Evolutionary conservation across 1,140 invertebrate genomes (phyloP).

Genomic region (Drosophila santomea): DNA sequence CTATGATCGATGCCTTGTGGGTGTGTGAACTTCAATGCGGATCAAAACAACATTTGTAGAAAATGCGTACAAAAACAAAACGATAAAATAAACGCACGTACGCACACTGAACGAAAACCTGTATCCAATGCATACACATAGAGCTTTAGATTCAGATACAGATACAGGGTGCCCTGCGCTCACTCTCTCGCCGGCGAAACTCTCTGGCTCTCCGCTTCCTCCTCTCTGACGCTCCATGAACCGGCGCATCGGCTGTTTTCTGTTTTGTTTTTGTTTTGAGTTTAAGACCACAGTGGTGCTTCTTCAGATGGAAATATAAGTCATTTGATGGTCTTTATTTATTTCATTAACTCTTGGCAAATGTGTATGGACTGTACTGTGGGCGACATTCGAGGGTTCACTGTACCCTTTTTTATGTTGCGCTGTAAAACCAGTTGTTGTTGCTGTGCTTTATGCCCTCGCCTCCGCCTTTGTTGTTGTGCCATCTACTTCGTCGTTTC

Average conservation of each 20-base stretch:
- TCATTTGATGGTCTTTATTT: not conserved
- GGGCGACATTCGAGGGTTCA: not conserved
- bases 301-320: not conserved
- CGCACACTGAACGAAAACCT: constrained; percentile 52
- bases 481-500: constrained; percentile 58
- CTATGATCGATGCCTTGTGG: not conserved
- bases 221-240: constrained; percentile 33
- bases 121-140: constrained; percentile 35
- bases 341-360: too few species aligned
- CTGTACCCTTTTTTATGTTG: constrained; percentile 46
- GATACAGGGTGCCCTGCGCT: constrained; percentile 65
- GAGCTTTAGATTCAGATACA: not conserved
- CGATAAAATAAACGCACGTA: constrained; percentile 42
- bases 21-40: constrained; percentile 28
- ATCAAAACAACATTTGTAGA: constrained; percentile 44
- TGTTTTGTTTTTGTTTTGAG: constrained; percentile 75
- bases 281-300: constrained; percentile 13
- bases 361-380: too few species aligned
- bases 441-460: constrained; percentile 34
- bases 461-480: constrained; percentile 44
- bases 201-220: constrained; percentile 11
- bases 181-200: constrained; percentile 30
- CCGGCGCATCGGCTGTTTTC: constrained; percentile 72
- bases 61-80: constrained; percentile 59
- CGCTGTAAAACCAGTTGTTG: constrained; percentile 71